Evolutionary conservation across 2,888 invertebrate species (phyloP), one percentile per base, ranked within the genome.

Genomic region (Hypomecis punctinalis): DNA sequence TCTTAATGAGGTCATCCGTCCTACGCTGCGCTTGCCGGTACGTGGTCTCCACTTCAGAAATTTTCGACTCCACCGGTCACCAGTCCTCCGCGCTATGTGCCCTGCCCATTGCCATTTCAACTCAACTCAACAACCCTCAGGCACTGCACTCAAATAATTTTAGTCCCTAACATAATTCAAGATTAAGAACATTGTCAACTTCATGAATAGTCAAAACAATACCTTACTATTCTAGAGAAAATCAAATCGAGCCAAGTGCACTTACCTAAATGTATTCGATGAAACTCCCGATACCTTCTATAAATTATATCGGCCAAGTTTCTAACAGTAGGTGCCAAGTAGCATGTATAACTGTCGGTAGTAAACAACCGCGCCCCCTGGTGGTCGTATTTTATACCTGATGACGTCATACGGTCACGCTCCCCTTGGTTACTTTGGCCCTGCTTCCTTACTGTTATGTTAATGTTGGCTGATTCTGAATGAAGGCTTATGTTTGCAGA

Each of bases 351-450:
- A 64, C 66, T 66, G 62, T 66, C 63, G 56, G 60, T 56, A 51
- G 55, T 67, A 67, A 70, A 66, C 62, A 61, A 61, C 49, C 47
- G 54, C 57, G 42, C 47, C 63, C 56, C 64, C 59, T 42, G 40
- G 37, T 54, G 48, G 63, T 51, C 35, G 63, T 69, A 69, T 69
- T 67, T 69, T 62, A 68, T 54, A 61, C 60, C 57, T 62, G 61
- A 63, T 68, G 69, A 67, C 63, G 63, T 59, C 54, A 63, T 23
- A 57, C 45, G 59, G 59, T 54, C 54, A 63, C 45, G 40, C 39
- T 49, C 49, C 59, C 49, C 36, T 35, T 45, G 48, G 37, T 43
- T 49, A 36, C 36, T 33, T 42, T 39, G 13, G 10, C 58, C 42
- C 5, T 9, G 35, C 11, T 39, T 57, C 56, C n/a, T 43, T 45